A percentile compares a stretch with the other conserved stretches of the same genome.
These are phyloP conservation scores for Palaemon carinicauda DNA, from an alignment of 1,140 invertebrate genomes.

Conservation along the genomic window DNA sequence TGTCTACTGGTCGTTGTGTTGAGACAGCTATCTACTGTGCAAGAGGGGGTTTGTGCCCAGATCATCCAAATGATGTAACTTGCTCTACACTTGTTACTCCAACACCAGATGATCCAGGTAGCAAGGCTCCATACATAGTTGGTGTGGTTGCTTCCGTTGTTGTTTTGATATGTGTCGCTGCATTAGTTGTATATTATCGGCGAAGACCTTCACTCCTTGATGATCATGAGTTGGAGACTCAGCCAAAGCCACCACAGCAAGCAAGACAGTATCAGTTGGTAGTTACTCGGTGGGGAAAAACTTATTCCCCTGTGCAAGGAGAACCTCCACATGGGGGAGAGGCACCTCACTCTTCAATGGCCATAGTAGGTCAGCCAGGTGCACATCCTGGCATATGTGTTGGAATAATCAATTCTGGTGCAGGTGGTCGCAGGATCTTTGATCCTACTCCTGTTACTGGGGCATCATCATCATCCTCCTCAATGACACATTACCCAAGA, in stretches of 20 bases:
- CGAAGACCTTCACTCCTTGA: slow-evolving; percentile 42
- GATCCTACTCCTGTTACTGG: slow-evolving; percentile 84
- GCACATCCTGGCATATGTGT: slow-evolving; percentile 60
- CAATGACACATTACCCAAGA: slow-evolving; percentile 74
- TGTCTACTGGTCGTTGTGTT: slow-evolving; percentile 30
- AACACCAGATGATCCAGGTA: slow-evolving; percentile 3
- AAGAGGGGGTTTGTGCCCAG: slow-evolving; percentile 16
- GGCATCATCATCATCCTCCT: slow-evolving; percentile 78
- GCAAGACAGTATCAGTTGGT: slow-evolving; percentile 21
- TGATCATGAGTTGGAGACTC: slow-evolving; percentile 42
- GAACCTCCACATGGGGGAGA: slow-evolving; percentile 21
- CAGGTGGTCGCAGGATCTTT: slow-evolving; percentile 66
- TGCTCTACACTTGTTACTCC: slow-evolving; percentile 31
- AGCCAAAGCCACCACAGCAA: slow-evolving; percentile 12
- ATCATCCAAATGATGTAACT: slow-evolving; percentile 15
- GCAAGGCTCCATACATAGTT: slow-evolving; percentile 49
- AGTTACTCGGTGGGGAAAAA: slow-evolving; percentile 41
- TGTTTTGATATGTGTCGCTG: slow-evolving; percentile 40
- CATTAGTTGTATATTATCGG: slow-evolving; percentile 32
- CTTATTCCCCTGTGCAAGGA: slow-evolving; percentile 35
- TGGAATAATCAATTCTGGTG: slow-evolving; percentile 9
- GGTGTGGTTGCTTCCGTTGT: slow-evolving; percentile 41
- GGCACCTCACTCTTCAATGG: slow-evolving; percentile 33
- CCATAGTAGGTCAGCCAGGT: slow-evolving; percentile 61
- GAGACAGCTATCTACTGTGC: slow-evolving; percentile 31